phyloP scores from a whole-genome alignment of 1,140 invertebrate genomes.

The Asobara japonica region DNA sequence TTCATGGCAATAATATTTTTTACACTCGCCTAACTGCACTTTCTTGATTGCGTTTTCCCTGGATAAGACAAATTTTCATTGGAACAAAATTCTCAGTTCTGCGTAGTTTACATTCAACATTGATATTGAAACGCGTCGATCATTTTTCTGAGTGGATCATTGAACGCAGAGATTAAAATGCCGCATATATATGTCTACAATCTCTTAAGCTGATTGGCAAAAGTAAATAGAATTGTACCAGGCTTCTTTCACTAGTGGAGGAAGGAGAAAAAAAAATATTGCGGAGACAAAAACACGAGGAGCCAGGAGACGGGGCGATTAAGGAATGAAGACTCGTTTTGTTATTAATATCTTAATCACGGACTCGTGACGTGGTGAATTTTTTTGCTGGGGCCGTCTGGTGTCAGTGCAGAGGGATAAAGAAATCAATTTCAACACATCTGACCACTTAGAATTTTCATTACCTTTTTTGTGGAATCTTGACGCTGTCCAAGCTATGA shows the following conservation, averaged over 20 bases:
- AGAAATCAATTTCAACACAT: conserved; percentile 8
- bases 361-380: conserved; percentile 19
- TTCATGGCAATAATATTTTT: too few species aligned
- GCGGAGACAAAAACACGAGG: conserved; percentile 2
- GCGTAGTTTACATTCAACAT: too few species aligned
- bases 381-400: conserved; percentile 40
- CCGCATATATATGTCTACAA: conserved; percentile 6
- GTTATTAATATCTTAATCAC: conserved; percentile 53
- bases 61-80: too few species aligned
- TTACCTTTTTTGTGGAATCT: background rate
- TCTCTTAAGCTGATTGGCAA: conserved; percentile 31
- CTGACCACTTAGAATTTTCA: background rate
- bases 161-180: conserved; percentile 9
- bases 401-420: conserved; percentile 15
- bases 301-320: conserved; percentile 7
- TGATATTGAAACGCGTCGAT: background rate
- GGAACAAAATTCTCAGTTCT: too few species aligned
- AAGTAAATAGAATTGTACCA: conserved; percentile 23
- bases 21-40: too few species aligned
- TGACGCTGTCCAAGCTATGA: too few species aligned
- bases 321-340: conserved; percentile 27
- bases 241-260: conserved; percentile 7
- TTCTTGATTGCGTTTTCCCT: too few species aligned
- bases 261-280: background rate
- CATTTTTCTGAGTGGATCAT: background rate